Conservation (phyloP, 1,140 invertebrate species). For the Drosophila suzukii region DNA sequence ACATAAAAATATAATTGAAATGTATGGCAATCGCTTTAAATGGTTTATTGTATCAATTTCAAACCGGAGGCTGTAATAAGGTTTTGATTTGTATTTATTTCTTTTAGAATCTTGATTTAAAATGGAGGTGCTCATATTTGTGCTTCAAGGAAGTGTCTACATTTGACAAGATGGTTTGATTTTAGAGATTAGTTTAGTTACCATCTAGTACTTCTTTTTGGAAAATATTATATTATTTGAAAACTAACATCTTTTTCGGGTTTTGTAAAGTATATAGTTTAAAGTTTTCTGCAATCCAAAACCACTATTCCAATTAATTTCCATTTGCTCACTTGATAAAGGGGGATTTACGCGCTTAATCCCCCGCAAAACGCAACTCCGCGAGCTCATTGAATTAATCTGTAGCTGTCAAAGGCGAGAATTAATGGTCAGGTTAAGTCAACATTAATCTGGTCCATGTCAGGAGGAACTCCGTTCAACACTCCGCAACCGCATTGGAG, state of each 20-base stretch:
- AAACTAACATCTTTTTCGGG: no score
- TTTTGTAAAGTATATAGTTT: no score
- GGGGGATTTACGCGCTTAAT: neutral
- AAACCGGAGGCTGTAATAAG: neutral
- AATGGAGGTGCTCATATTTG: no score
- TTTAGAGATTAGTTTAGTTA: no score
- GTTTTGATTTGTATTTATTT: neutral
- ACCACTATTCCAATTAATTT: no score
- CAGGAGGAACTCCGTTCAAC: constrained; percentile 10
- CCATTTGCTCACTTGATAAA: neutral
- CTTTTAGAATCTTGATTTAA: neutral
- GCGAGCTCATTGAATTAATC: constrained; percentile 13
- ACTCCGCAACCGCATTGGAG: neutral
- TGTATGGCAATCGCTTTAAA: neutral
- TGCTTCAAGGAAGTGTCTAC: no score
- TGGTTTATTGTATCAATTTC: neutral
- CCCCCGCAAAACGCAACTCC: constrained; percentile 2
- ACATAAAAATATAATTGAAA: constrained; percentile 12
- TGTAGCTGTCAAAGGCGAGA: constrained; percentile 9
- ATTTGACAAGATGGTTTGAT: no score
- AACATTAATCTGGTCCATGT: constrained; percentile 16
- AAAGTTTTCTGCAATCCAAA: no score
- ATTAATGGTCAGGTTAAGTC: constrained; percentile 23
- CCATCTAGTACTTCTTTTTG: no score
- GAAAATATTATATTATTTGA: no score